Evolutionary conservation across 2,113 vertebrate species (phyloP).

Genomic region (Ellobius talpinus): DNA sequence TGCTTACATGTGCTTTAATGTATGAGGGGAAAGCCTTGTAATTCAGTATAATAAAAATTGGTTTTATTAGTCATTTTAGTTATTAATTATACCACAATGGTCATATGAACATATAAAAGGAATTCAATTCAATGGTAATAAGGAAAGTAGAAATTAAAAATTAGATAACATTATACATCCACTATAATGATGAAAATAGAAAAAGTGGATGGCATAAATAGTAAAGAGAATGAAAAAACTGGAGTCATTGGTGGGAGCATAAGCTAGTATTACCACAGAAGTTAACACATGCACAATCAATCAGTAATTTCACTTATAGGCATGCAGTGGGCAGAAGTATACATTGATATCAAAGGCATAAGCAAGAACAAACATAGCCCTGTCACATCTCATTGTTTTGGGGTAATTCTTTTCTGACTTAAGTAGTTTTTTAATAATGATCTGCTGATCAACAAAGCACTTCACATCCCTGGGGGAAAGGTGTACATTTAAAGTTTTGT

Average conservation of each 20-base stretch:
- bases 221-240: not conserved
- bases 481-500: not conserved
- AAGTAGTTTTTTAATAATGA: not conserved
- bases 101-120: constrained; percentile 38
- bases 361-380: not conserved
- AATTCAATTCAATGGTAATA: not conserved
- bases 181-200: constrained; percentile 38
- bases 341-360: not conserved
- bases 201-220: not conserved
- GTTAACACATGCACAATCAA: not conserved
- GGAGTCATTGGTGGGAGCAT: not conserved
- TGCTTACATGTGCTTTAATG: not conserved
- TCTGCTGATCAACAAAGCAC: not conserved
- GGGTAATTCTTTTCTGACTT: not conserved
- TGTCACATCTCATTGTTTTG: not conserved
- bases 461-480: not conserved
- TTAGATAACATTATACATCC: not conserved
- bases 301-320: not conserved
- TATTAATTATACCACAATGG: constrained; percentile 27
- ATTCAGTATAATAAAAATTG: constrained; percentile 26
- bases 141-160: constrained; percentile 49
- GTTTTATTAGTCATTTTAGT: constrained; percentile 47
- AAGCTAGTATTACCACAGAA: not conserved
- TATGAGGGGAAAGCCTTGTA: not conserved
- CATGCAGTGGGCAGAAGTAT: not conserved